These are phyloP conservation scores for Echinarachnius parma DNA, from an alignment of 53 echinoderm and acorn worm species.

Conservation along the genomic window DNA sequence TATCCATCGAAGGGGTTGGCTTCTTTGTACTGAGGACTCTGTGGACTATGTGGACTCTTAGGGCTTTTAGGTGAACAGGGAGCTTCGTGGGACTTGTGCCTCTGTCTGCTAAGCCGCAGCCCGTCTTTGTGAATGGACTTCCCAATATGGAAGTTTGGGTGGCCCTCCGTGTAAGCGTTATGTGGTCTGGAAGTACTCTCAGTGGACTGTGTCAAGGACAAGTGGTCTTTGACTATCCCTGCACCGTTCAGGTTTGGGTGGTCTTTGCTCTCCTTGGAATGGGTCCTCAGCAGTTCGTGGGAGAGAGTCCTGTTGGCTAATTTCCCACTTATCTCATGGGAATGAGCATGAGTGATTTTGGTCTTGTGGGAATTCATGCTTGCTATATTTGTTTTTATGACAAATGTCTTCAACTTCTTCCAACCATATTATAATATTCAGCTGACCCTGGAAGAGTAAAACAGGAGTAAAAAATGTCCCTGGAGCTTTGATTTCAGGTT, in stretches of 20 bases:
- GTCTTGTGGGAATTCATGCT: conserved; percentile 24
- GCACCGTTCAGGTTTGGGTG: conserved; percentile 38
- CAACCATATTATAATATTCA: too few species aligned
- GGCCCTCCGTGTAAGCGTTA: conserved; percentile 7
- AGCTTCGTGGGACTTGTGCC: neutral
- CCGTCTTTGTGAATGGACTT: conserved; percentile 18
- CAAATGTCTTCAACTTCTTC: too few species aligned
- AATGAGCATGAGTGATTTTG: conserved; percentile 8
- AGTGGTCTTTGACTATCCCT: neutral
- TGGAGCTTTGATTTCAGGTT: too few species aligned
- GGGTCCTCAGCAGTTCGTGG: conserved; percentile 41
- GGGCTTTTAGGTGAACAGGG: conserved; percentile 12
- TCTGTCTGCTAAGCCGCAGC: conserved; percentile 25
- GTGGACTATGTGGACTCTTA: too few species aligned
- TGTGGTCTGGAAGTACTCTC: neutral
- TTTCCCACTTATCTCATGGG: neutral
- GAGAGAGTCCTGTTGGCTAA: conserved; percentile 12
- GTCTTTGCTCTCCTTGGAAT: conserved; percentile 46
- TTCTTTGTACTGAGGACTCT: neutral
- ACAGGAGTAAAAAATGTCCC: too few species aligned
- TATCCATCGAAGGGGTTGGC: neutral
- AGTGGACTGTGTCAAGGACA: neutral
- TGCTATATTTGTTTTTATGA: too few species aligned
- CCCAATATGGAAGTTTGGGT: conserved; percentile 36
- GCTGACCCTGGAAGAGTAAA: too few species aligned